A percentile compares a stretch with the other conserved stretches of the same genome.
Conservation (phyloP, 2,113 vertebrate species). For the Amblyornis subalaris region DNA sequence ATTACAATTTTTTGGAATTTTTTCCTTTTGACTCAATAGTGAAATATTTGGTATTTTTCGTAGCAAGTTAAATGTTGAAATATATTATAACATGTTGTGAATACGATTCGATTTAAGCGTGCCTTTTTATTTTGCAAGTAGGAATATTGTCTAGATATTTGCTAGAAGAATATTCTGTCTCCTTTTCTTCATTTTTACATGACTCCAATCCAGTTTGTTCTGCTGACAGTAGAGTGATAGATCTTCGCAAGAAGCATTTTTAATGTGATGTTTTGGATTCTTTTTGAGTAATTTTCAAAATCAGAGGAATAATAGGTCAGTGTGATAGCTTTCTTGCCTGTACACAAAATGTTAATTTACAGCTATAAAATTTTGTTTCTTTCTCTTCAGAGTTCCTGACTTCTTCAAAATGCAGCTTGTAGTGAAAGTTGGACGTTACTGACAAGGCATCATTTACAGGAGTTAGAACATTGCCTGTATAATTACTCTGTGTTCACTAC, state of each 20-base stretch:
- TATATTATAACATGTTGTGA: not conserved
- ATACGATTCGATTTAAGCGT: not conserved
- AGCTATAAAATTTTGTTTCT: not conserved
- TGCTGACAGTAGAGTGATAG: not conserved
- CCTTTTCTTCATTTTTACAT: not conserved
- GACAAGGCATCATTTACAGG: not conserved
- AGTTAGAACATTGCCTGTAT: not conserved
- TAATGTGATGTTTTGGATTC: accelerated
- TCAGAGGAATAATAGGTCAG: not conserved
- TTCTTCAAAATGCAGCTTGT: not conserved
- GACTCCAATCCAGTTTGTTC: not conserved
- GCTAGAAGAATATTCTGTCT: not conserved
- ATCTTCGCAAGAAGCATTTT: not conserved
- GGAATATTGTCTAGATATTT: not conserved
- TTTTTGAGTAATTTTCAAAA: not conserved
- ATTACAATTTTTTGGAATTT: not conserved
- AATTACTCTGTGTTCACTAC: not conserved
- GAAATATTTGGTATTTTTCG: not conserved
- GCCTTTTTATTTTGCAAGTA: not conserved
- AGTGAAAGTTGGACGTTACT: not conserved
- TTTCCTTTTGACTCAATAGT: not conserved
- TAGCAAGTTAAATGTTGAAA: not conserved
- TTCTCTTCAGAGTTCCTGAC: not conserved
- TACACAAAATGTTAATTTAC: not conserved
- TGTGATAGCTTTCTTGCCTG: not conserved